Evolutionary conservation across 1,140 invertebrate genomes (phyloP).

Genomic region (Branchinecta lynchi): DNA sequence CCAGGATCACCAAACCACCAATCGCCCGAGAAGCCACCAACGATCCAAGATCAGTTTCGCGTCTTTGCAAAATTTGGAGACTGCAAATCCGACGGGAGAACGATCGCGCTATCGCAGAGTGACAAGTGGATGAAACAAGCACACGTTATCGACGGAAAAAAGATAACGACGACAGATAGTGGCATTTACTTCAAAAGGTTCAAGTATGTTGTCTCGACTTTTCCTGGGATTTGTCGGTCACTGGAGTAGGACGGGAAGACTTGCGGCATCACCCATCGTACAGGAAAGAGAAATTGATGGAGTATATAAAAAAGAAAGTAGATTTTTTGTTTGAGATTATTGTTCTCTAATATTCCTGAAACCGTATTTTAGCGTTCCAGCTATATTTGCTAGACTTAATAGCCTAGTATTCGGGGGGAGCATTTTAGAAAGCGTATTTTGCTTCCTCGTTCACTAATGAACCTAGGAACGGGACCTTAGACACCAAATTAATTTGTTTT

Average conservation of each 20-base stretch:
- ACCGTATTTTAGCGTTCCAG: too few relatives aligned
- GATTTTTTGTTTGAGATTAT: too few relatives aligned
- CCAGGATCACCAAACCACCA: neutral
- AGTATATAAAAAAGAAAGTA: too few relatives aligned
- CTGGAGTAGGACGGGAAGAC: conserved; percentile 10
- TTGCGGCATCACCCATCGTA: too few relatives aligned
- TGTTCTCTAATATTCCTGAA: too few relatives aligned
- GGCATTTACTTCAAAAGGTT: conserved; percentile 76
- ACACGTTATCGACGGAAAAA: conserved; percentile 75
- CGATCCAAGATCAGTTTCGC: conserved; percentile 38
- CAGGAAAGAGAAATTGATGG: too few relatives aligned
- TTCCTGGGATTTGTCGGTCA: neutral
- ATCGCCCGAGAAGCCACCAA: conserved; percentile 17
- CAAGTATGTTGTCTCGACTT: conserved; percentile 39
- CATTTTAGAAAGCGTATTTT: conserved; percentile 12
- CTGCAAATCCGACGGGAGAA: conserved; percentile 64
- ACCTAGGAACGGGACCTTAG: too few relatives aligned
- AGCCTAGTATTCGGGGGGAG: neutral
- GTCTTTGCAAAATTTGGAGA: conserved; percentile 76
- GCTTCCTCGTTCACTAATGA: neutral
- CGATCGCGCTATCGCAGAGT: conserved; percentile 68
- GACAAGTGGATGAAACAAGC: conserved; percentile 94
- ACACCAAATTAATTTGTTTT: too few relatives aligned
- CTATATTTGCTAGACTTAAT: too few relatives aligned
- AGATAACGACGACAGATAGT: conserved; percentile 73